Conservation (phyloP, 2,797 vertebrate genomes). For the Eulemur mongoz region DNA sequence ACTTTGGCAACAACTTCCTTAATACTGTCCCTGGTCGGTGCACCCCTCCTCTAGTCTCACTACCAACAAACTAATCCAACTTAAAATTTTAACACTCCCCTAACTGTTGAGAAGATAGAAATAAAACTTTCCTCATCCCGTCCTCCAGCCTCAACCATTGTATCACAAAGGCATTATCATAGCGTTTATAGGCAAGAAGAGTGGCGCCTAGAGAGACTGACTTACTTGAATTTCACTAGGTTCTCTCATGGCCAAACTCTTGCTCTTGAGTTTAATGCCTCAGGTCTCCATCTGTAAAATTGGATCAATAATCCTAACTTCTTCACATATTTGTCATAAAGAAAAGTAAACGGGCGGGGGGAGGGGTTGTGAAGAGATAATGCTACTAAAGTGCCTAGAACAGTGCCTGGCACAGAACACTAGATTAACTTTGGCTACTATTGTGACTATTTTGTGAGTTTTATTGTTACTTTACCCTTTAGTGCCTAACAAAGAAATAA, state of each 20-base stretch:
- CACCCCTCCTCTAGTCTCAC: background rate
- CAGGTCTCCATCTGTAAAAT: conserved; percentile 29
- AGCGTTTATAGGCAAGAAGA: background rate
- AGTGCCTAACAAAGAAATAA: background rate
- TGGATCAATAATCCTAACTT: background rate
- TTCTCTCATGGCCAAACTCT: background rate
- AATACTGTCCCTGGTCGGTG: background rate
- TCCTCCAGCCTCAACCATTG: background rate
- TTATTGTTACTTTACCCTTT: background rate
- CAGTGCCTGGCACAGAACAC: background rate
- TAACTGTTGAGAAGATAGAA: background rate
- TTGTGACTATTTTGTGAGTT: background rate
- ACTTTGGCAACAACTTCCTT: background rate
- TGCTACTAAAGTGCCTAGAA: background rate
- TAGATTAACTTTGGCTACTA: background rate
- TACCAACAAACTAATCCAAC: background rate
- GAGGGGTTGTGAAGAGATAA: background rate
- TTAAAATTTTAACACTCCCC: background rate
- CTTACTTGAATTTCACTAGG: background rate
- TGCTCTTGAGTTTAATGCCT: background rate
- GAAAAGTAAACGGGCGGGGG: background rate
- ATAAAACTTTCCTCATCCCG: background rate
- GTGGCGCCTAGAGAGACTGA: background rate
- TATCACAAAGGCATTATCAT: background rate
- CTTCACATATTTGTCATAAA: background rate